Conservation (phyloP, 1,140 invertebrate species). For the Drosophila melanica region DNA sequence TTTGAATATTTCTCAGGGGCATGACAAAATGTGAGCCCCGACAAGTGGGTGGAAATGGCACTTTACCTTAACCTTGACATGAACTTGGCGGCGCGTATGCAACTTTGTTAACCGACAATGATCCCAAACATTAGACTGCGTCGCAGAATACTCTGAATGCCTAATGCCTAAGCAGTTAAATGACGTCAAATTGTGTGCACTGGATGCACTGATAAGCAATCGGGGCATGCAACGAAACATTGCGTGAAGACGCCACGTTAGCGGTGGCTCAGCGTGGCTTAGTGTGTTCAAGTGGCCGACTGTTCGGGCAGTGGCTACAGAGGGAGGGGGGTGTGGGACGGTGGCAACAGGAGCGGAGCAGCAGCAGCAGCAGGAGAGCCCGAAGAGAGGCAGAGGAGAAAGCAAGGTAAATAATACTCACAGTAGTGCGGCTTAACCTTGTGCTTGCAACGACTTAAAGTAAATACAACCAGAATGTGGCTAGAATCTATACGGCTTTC, state of each 20-base stretch:
- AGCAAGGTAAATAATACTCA: constrained; percentile 63
- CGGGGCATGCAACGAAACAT: constrained; percentile 30
- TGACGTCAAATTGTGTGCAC: constrained; percentile 68
- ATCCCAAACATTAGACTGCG: constrained; percentile 26
- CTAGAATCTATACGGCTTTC: constrained; percentile 14
- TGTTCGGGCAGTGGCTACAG: not conserved
- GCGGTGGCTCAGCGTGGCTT: constrained; percentile 45
- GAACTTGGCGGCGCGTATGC: not conserved
- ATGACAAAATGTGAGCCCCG: constrained; percentile 59
- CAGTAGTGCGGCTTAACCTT: constrained; percentile 72
- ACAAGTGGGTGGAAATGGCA: constrained; percentile 33
- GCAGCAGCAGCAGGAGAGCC: not conserved
- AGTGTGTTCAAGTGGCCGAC: constrained; percentile 65
- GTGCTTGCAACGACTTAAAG: constrained; percentile 62
- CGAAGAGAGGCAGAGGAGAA: constrained; percentile 16
- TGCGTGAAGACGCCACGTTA: constrained; percentile 5
- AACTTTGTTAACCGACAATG: constrained; percentile 9
- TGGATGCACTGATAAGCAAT: constrained; percentile 13
- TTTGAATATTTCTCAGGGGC: constrained; percentile 31
- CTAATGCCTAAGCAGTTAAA: constrained; percentile 52
- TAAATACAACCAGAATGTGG: constrained; percentile 55
- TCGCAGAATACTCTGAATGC: constrained; percentile 7
- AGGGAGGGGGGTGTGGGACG: not conserved
- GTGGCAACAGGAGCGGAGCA: not conserved
- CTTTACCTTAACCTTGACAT: constrained; percentile 61